phyloP scores from a whole-genome alignment of 2,797 vertebrate genomes.

The Gephyroberyx darwinii region DNA sequence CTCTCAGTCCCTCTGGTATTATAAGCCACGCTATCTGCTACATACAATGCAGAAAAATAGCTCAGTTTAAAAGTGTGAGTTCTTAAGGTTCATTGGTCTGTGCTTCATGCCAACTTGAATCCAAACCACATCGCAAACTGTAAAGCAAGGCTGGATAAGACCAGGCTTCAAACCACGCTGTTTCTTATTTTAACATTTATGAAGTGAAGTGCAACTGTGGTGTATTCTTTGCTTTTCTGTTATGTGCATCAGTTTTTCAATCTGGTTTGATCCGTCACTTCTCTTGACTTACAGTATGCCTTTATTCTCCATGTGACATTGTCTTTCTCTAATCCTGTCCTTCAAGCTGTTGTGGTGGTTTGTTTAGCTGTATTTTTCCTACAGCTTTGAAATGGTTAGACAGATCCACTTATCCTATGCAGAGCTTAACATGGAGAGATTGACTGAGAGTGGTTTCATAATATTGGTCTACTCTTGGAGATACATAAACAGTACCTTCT shows the following conservation, averaged over 20 bases:
- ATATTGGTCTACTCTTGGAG: constrained; percentile 13
- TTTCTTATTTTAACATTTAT: constrained; percentile 45
- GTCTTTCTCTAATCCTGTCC: constrained; percentile 54
- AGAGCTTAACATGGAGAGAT: constrained; percentile 38
- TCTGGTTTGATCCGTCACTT: constrained; percentile 51
- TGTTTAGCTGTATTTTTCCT: constrained; percentile 53
- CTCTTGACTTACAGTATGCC: constrained; percentile 28
- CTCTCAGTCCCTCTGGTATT: constrained; percentile 17
- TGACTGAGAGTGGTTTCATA: constrained; percentile 24
- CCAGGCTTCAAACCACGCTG: constrained; percentile 20
- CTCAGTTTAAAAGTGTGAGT: constrained; percentile 56
- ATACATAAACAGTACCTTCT: constrained; percentile 4
- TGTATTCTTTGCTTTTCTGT: constrained; percentile 13
- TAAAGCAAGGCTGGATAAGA: constrained; percentile 33
- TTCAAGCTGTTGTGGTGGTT: constrained; percentile 46
- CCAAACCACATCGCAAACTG: constrained; percentile 38
- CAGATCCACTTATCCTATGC: constrained; percentile 44
- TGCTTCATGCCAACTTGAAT: constrained; percentile 57
- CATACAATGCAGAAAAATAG: constrained; percentile 42
- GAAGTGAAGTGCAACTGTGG: constrained; percentile 1
- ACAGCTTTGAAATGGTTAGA: constrained; percentile 52
- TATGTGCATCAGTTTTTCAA: constrained; percentile 46
- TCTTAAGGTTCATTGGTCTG: constrained; percentile 58
- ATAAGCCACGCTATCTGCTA: constrained; percentile 53
- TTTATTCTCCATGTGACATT: constrained; percentile 26